Base-by-base conservation (phyloP, 2,797 vertebrate genomes). In the Benthosema pterotum region DNA sequence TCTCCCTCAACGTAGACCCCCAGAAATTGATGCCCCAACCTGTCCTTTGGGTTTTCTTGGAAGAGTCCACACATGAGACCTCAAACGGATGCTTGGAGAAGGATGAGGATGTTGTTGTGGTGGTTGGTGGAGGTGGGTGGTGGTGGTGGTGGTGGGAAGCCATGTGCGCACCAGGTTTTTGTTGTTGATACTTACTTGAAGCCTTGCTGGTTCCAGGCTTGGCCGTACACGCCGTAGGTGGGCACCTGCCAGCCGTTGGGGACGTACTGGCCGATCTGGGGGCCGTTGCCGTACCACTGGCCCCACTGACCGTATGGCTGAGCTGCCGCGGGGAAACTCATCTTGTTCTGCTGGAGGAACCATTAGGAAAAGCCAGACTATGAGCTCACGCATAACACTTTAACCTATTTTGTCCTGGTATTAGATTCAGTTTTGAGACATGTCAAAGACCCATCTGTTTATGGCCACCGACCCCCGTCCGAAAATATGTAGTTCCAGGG, bases 161-260 rank as follows among this genome's bases (percentile, higher is more conserved):
- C 75, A 83, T 83, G 75, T 74, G 69, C 80, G 69, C 74, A 71
- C 14, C 63, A n/a, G n/a, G n/a, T n/a, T n/a, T n/a, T n/a, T n/a
- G 25, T 38, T 38, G 32, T 38, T 71, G 77, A 79, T 92, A 91
- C 96, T 96, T 95, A 98, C 96, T 94, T 97, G 77, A 97, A 99
- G 84, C 96, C 95, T 88, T 97, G 96, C 83, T 98, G 97, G 86
- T 94, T 98, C 97, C 97, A 99, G 0, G 97, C 91, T 84, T 99
- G 97, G 60, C 97, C 89, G 62, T 99, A 99, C 69, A 99, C 89
- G 18, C 95, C 92, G 8, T 99, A 99, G 56, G 96, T 91, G 63
- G 97, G 97, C 69, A 99, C 94, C 81, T 97, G 97, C 97, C 97
- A 99, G 63, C 97, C 96, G 4, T 98, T 98, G 54, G 96, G 96